Base-by-base conservation (phyloP, 2,888 invertebrate species). In the Drosophila melanosoma region DNA sequence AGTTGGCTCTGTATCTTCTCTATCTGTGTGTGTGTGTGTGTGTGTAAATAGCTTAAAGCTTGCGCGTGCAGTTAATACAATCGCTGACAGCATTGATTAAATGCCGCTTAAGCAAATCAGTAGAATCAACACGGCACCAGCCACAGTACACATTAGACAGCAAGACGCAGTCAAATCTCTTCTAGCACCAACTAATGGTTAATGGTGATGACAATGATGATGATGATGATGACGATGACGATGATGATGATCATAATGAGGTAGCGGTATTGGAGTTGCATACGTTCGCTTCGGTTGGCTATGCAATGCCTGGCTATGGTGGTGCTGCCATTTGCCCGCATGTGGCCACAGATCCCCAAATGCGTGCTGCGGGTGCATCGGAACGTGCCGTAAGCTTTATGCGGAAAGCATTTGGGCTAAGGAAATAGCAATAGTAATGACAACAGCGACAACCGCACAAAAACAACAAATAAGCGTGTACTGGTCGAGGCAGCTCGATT, bases 71-170 rank as follows among this genome's bases (percentile, higher is more conserved):
- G 73, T 62, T 82, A 54, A 45, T 79, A 69, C 70, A 72, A 60
- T 61, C 61, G 72, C 72, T 73, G 76, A 53, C 62, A 63, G 74
- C 80, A 79, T 77, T 84, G 87, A 85, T 85, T 85, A 87, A 87
- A 87, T 84, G 85, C 82, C 82, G 79, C 58, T 85, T 84, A 84
- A 78, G 78, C 80, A 80, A 82, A 82, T 84, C 82, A 75, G 74
- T 64, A 59, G 72, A 59, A 63, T 53, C 58, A 73, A 59, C 73
- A 53, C 29, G 58, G 54, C 38, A 56, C 48, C 54, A 72, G 40
- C 38, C 59, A 61, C 36, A 29, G 29, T 29, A 6, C 5, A 29
- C 29, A 29, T 29, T 29, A 29, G 53, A 40, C 33, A 15, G 26
- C 40, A 36, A 63, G 23, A 53, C 35, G 35, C 29, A 53, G 42